Percentiles rank a stretch among this genome's conserved stretches.
These are phyloP conservation scores for Phylloscopus trochilus DNA, from an alignment of 2,113 vertebrate species.

Conservation along the genomic window DNA sequence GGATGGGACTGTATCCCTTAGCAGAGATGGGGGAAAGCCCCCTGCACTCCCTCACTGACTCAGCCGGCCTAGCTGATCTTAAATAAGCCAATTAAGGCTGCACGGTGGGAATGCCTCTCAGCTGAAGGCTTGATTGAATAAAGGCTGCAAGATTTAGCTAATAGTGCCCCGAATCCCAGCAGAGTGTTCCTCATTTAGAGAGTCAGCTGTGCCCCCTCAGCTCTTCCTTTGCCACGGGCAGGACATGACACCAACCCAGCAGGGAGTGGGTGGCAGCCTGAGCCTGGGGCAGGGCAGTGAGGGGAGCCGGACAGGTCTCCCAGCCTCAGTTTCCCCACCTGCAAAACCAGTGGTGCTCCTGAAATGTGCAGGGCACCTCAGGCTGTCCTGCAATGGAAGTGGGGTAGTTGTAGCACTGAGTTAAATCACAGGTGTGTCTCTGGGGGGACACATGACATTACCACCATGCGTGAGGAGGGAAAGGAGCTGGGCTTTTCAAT, in stretches of 20 bases:
- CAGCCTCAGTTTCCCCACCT: not conserved
- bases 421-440: not conserved
- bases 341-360: not conserved
- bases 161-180: not conserved
- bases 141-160: not conserved
- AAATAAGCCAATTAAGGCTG: constrained; percentile 16
- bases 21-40: not conserved
- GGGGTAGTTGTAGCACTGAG: too few species aligned
- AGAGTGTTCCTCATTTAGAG: not conserved
- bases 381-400: accelerated
- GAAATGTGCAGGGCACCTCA: not conserved
- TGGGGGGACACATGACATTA: accelerated
- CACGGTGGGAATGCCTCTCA: not conserved
- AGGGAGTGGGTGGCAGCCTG: accelerated
- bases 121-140: not conserved
- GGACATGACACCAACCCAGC: accelerated
- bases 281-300: not conserved
- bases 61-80: not conserved
- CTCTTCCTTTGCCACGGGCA: not conserved
- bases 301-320: not conserved
- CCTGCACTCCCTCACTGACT: not conserved
- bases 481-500: not conserved
- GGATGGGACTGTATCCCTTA: not conserved
- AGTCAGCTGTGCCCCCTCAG: not conserved
- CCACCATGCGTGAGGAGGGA: accelerated